phyloP scores from a whole-genome alignment of 2,113 vertebrate genomes.

The Eretmochelys imbricata region DNA sequence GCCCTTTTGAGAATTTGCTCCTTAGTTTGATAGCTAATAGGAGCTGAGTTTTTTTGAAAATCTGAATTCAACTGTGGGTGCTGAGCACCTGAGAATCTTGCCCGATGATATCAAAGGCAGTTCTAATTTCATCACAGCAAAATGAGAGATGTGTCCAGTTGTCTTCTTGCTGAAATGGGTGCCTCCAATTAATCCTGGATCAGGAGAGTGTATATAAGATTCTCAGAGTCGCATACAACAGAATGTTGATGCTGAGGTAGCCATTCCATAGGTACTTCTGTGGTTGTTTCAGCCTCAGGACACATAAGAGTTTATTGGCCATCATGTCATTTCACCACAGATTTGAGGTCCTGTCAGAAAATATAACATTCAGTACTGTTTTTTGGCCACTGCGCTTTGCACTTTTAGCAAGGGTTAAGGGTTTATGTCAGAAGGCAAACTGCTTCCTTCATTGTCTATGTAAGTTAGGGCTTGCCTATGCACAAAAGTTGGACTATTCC shows the following conservation, averaged over 20 bases:
- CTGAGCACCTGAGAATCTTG: neutral
- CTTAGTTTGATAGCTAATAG: neutral
- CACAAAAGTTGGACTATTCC: neutral
- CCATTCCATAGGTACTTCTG: neutral
- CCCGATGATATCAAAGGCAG: neutral
- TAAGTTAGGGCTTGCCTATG: neutral
- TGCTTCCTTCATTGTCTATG: neutral
- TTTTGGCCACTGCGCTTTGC: neutral
- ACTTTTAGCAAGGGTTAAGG: neutral
- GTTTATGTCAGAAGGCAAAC: neutral
- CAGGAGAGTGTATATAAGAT: neutral
- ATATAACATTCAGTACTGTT: neutral
- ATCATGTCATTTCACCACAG: neutral
- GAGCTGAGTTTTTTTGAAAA: neutral
- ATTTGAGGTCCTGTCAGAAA: neutral
- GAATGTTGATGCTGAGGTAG: neutral
- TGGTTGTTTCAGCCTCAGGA: neutral
- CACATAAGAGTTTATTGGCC: neutral
- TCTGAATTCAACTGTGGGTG: neutral
- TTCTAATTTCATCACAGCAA: neutral
- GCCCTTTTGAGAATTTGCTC: neutral
- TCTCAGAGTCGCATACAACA: neutral
- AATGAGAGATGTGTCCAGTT: too few relatives aligned
- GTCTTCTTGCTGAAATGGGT: too few relatives aligned
- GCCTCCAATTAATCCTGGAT: neutral